phyloP scores from a whole-genome alignment of 2,113 vertebrate genomes.

The Diadophis punctatus region DNA sequence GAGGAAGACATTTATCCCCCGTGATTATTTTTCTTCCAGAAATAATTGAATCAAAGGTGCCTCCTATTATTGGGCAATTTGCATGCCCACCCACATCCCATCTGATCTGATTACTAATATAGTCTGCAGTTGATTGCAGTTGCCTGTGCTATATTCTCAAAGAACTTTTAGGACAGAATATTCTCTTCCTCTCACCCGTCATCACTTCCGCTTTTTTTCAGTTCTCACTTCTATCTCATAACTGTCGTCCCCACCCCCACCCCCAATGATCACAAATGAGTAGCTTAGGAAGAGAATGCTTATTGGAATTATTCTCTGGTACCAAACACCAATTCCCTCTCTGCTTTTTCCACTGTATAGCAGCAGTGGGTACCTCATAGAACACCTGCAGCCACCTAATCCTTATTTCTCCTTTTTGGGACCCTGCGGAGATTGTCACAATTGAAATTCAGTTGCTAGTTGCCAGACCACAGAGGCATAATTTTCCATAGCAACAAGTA shows the following conservation, averaged over 20 bases:
- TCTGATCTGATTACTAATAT: background rate
- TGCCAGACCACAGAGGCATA: background rate
- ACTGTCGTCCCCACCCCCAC: background rate
- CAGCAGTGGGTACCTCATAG: background rate
- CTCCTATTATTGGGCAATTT: background rate
- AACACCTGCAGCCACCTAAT: background rate
- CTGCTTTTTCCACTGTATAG: background rate
- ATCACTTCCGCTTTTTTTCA: background rate
- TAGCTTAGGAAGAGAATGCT: background rate
- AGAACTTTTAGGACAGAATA: background rate
- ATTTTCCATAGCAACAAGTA: background rate
- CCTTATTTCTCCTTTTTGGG: background rate
- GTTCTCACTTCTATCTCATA: background rate
- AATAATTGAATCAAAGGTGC: background rate
- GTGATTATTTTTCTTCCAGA: background rate
- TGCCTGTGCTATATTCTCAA: background rate
- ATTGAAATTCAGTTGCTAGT: background rate
- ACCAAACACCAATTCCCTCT: background rate
- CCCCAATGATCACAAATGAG: background rate
- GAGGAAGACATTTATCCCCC: accelerated
- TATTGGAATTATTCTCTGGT: background rate
- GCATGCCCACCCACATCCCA: background rate
- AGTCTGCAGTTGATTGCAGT: background rate
- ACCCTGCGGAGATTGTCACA: background rate
- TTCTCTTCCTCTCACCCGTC: background rate